Evolutionary conservation across 2,797 vertebrate genomes (phyloP).

Genomic region (Lutjanus argentimaculatus): DNA sequence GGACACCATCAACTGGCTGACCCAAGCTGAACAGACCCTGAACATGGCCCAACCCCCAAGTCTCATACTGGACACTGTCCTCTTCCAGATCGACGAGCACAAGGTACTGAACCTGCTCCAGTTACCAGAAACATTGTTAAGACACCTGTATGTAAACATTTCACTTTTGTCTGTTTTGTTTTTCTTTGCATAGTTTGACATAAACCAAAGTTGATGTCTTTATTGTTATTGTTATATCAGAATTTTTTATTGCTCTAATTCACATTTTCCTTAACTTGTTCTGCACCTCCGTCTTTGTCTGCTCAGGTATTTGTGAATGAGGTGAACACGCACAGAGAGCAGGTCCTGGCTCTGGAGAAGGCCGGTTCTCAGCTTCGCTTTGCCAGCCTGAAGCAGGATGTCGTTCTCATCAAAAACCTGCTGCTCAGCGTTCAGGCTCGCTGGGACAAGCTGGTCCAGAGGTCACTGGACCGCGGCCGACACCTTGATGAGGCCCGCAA

Average conservation of each 20-base stretch:
- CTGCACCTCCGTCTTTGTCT: neutral
- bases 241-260: no score
- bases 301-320: conserved; percentile 97
- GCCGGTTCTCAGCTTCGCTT: conserved; percentile 97
- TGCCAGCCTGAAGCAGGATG: conserved; percentile 97
- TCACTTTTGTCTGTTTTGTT: neutral
- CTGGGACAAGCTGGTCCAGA: conserved; percentile 99
- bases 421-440: conserved; percentile 97
- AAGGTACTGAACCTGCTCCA: conserved; percentile 86
- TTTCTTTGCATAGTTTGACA: neutral
- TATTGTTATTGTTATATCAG: no score
- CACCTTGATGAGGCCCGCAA: conserved; percentile 97
- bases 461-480: conserved; percentile 95
- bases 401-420: conserved; percentile 98
- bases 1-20: conserved; percentile 99
- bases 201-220: neutral
- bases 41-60: conserved; percentile 94
- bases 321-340: conserved; percentile 96
- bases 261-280: neutral
- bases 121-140: neutral
- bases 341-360: conserved; percentile 97
- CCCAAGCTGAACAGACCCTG: conserved; percentile 95
- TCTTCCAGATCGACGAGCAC: conserved; percentile 98
- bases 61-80: conserved; percentile 94
- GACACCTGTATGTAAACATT: neutral